Percentiles rank a stretch among this genome's conserved stretches.
Conservation (phyloP, 2,113 vertebrate genomes). For the Myiopsitta monachus region DNA sequence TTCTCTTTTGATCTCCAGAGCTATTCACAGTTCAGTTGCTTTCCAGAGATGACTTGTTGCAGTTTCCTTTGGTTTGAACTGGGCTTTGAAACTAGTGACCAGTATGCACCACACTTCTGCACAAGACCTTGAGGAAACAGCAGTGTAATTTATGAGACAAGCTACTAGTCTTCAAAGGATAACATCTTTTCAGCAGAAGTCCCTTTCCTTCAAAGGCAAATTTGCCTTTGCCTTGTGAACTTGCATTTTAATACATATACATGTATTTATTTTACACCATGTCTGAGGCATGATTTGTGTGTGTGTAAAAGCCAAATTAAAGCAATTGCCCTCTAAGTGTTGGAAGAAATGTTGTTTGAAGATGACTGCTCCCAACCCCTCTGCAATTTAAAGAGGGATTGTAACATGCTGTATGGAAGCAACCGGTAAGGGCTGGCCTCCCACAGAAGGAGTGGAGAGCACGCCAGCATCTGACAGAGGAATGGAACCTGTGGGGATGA, state of each 20-base stretch:
- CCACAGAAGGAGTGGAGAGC: not conserved
- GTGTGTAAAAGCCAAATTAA: not conserved
- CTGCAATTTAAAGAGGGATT: not conserved
- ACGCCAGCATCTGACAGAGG: not conserved
- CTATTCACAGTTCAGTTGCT: not conserved
- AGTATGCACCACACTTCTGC: not conserved
- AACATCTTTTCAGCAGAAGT: slow-evolving; percentile 10
- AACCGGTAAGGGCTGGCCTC: not conserved
- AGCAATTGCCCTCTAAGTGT: not conserved
- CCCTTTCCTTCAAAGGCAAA: slow-evolving; percentile 36
- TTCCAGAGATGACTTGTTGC: not conserved
- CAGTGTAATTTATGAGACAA: slow-evolving; percentile 17
- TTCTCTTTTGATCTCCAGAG: slow-evolving; percentile 16
- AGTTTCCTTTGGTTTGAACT: slow-evolving; percentile 31
- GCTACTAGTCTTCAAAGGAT: slow-evolving; percentile 9
- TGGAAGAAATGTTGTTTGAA: not conserved
- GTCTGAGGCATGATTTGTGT: not conserved
- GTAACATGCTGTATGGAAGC: not conserved
- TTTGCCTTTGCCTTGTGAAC: not conserved
- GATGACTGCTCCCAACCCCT: not conserved
- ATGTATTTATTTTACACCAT: not conserved
- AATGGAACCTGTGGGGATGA: not conserved
- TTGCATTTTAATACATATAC: not conserved
- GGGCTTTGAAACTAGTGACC: not conserved
- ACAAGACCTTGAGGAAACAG: not conserved